These are phyloP conservation scores for Cygnus olor DNA, from an alignment of 2,797 vertebrate genomes.

Conservation along the genomic window DNA sequence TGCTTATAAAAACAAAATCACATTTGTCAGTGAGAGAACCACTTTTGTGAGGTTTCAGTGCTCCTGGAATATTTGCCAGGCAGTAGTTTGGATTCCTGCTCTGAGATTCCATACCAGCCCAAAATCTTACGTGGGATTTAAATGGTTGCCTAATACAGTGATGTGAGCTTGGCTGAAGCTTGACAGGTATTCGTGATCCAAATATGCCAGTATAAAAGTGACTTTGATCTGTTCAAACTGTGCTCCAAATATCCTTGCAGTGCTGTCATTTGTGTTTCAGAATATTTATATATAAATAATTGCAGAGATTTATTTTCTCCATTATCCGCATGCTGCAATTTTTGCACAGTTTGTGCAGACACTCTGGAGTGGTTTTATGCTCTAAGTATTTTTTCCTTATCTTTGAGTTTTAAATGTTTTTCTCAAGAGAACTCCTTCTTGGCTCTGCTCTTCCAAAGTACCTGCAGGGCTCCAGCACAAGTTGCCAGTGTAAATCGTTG, in stretches of 20 bases:
- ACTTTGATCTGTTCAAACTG: neutral
- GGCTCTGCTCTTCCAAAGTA: neutral
- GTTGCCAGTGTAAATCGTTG: neutral
- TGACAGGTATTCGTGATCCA: neutral
- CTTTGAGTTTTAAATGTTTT: neutral
- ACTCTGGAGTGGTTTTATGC: neutral
- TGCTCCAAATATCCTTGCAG: neutral
- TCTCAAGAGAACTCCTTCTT: neutral
- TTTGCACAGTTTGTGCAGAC: neutral
- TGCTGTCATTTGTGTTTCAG: neutral
- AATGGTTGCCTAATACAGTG: neutral
- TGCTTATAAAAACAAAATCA: slow-evolving; percentile 4
- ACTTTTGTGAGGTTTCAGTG: neutral
- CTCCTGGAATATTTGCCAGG: neutral
- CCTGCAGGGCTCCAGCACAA: neutral
- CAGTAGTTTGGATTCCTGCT: neutral
- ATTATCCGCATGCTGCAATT: neutral
- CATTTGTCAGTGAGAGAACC: neutral
- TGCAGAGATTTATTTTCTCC: neutral
- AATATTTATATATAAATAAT: neutral
- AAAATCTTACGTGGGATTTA: neutral
- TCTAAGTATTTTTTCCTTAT: neutral
- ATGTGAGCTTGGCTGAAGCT: neutral
- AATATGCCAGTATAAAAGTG: neutral
- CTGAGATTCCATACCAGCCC: neutral